Percentiles rank a stretch among this genome's conserved stretches.
Evolutionary conservation across 2,797 vertebrate genomes (phyloP).

Genomic region (Xenops minutus): DNA sequence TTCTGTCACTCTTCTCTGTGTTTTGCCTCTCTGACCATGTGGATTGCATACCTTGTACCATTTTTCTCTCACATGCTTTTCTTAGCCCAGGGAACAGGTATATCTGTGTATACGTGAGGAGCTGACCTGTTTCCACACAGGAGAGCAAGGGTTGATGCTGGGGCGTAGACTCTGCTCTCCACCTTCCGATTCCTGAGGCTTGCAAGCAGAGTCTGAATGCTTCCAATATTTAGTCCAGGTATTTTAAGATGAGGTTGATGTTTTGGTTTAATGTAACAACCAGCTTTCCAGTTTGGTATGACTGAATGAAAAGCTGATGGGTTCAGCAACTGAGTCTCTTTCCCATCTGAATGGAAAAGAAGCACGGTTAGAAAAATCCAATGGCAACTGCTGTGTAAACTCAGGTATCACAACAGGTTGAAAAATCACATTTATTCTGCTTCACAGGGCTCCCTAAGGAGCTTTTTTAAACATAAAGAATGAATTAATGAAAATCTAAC

Average conservation of each 20-base stretch:
- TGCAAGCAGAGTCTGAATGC: background rate
- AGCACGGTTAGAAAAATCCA: background rate
- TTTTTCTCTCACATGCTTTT: background rate
- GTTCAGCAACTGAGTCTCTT: background rate
- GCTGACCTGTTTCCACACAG: background rate
- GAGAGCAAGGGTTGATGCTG: background rate
- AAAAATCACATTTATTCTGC: background rate
- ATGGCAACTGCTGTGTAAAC: background rate
- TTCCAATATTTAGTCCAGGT: background rate
- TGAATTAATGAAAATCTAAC: background rate
- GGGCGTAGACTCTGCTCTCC: rapidly evolving
- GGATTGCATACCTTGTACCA: background rate
- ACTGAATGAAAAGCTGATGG: background rate
- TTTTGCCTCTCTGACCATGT: background rate
- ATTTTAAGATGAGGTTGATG: background rate
- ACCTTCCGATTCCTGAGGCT: background rate
- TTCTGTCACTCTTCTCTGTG: background rate
- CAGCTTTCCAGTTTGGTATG: background rate
- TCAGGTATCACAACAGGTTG: background rate
- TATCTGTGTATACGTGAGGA: background rate
- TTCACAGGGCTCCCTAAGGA: background rate
- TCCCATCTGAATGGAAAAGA: background rate
- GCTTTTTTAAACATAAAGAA: background rate
- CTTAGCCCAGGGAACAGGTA: background rate
- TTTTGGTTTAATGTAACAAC: background rate